Conservation (phyloP, 2,113 vertebrate genomes). For the Mesoclemmys tuberculata region DNA sequence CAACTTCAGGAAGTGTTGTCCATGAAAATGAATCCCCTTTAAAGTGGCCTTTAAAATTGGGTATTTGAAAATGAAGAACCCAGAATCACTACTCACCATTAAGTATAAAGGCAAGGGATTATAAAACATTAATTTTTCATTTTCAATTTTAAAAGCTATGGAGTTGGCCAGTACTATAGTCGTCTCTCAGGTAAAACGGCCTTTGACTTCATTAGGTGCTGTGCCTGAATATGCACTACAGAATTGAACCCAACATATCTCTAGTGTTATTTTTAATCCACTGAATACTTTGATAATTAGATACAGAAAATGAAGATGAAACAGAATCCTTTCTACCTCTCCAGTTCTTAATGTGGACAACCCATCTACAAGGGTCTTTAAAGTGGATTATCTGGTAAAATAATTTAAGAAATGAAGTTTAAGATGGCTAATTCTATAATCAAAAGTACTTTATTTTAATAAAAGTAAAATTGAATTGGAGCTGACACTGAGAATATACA, state of each 20-base stretch:
- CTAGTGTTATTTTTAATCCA: not conserved
- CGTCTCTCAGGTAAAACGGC: not conserved
- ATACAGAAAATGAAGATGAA: constrained; percentile 5
- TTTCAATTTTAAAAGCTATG: not conserved
- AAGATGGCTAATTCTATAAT: constrained; percentile 38
- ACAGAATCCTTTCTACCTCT: not conserved
- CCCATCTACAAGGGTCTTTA: not conserved
- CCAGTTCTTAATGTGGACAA: not conserved
- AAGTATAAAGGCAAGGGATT: not conserved
- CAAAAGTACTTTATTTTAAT: constrained; percentile 50
- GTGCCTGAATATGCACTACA: not conserved
- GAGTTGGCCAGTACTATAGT: not conserved
- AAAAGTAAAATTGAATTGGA: constrained; percentile 18
- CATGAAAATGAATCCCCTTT: not conserved
- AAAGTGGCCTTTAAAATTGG: not conserved
- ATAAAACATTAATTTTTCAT: not conserved
- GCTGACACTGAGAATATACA: constrained; percentile 19
- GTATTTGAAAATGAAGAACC: not conserved
- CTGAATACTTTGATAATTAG: constrained; percentile 13
- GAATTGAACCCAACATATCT: not conserved
- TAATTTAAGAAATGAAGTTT: constrained; percentile 42
- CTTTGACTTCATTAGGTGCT: not conserved
- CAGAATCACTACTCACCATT: not conserved
- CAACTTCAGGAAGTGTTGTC: fast-evolving
- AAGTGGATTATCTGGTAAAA: constrained; percentile 45